These are phyloP conservation scores for Diplodus sargus DNA, from an alignment of 2,797 vertebrate genomes.

Conservation along the genomic window DNA sequence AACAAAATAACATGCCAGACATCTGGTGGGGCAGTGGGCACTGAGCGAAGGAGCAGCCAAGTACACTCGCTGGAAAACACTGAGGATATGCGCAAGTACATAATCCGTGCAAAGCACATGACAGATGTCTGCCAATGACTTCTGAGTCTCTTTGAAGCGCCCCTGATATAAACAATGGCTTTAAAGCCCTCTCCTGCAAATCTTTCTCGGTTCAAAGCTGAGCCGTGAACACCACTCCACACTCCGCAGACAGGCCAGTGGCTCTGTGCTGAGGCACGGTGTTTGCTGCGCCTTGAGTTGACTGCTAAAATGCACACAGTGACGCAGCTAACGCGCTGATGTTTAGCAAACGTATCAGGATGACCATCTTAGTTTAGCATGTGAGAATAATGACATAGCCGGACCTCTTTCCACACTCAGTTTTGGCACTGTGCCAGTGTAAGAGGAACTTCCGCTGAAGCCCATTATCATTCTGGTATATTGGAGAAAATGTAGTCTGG, in stretches of 20 bases:
- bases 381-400: not conserved
- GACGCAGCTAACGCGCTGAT: not conserved
- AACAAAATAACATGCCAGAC: constrained; percentile 63
- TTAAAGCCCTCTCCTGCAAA: not conserved
- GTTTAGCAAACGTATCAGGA: not conserved
- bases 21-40: constrained; percentile 67
- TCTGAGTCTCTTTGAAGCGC: constrained; percentile 35
- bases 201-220: not conserved
- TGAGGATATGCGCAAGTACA: constrained; percentile 34
- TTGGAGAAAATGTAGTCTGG: too few relatives aligned
- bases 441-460: too few relatives aligned
- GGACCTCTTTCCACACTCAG: too few relatives aligned
- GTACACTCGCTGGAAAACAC: constrained; percentile 38
- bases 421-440: too few relatives aligned
- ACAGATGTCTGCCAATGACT: constrained; percentile 35
- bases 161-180: constrained; percentile 1
- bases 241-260: not conserved
- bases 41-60: constrained; percentile 48
- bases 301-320: not conserved
- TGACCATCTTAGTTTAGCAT: not conserved
- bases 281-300: not conserved
- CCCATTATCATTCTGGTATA: too few relatives aligned
- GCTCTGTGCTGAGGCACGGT: too few relatives aligned
- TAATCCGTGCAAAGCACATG: constrained; percentile 40
- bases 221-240: not conserved